Evolutionary conservation across 1,140 invertebrate species (phyloP).

Genomic region (Meloidogyne exigua): DNA sequence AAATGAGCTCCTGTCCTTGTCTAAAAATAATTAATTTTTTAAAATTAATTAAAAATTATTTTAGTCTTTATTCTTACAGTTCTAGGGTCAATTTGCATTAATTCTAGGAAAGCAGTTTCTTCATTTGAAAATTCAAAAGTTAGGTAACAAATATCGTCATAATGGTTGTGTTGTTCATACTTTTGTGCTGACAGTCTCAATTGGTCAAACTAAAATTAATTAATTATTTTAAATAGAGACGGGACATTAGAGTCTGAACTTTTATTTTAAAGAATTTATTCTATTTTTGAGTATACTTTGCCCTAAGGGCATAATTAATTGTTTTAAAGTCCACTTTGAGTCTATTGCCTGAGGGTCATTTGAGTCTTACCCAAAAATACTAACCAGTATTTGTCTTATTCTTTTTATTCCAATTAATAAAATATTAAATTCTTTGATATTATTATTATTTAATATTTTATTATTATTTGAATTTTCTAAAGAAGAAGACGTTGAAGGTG

Average conservation of each 20-base stretch:
- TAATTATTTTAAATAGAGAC: too few relatives aligned
- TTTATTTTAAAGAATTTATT: not conserved
- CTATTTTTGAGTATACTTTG: too few relatives aligned
- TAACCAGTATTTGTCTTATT: not conserved
- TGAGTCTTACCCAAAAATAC: too few relatives aligned
- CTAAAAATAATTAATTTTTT: conserved; percentile 10
- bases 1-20: conserved; percentile 32
- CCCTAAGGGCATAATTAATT: too few relatives aligned
- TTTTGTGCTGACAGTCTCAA: conserved; percentile 24
- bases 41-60: not conserved
- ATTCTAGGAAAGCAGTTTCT: not conserved
- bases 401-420: conserved; percentile 2
- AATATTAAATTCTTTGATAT: conserved; percentile 3
- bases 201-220: conserved; percentile 32
- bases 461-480: not conserved
- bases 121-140: conserved; percentile 27
- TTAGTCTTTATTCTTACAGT: conserved; percentile 22
- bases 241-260: too few relatives aligned
- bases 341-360: too few relatives aligned
- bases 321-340: too few relatives aligned
- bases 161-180: conserved; percentile 37
- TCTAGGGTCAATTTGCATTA: conserved; percentile 37
- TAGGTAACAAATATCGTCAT: conserved; percentile 33
- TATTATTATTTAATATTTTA: not conserved
- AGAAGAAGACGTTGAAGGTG: not conserved